Base-by-base conservation (phyloP, 2,113 vertebrate species). In the Elaphurus davidianus region DNA sequence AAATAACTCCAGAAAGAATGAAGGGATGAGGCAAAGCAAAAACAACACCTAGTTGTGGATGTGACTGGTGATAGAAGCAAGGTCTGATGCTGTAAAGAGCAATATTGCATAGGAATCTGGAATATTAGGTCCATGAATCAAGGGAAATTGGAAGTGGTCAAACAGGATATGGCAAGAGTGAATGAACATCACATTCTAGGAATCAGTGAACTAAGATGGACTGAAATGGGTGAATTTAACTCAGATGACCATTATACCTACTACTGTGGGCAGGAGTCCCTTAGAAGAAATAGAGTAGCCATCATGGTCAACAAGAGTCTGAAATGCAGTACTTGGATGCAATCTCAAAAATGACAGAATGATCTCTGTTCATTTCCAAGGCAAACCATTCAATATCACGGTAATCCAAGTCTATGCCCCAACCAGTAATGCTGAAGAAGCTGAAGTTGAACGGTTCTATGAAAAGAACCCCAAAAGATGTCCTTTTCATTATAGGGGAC, bases 361-460 rank as follows among this genome's bases (percentile, higher is more conserved):
- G 64, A 67, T 67, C 33, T 19, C 33, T 21, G 8, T n/a, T 67
- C 2, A 1, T 67, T 67, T 36, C 33, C 64, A n/a, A 67, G 64
- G 33, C 62, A n/a, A 67, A 67, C 64, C 64, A 67, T 67, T 67
- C 33, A 67, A 5, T 19, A 67, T n/a, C 64, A 36, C 2, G 0
- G 16, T 67, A 1, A 36, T n/a, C 3, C 33, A 67, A 19, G 33
- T 1, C 64, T 67, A 10, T 67, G 64, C 16, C 16, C 7, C 0
- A 0, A 19, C 2, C 33, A 36, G 1, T n/a, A 67, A n/a, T 0
- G 30, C 62, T n/a, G 33, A 67, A 67, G 16, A 67, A 67, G 62
- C 62, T 67, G 16, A n/a, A 67, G 33, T n/a, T n/a, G 16, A 67
- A 67, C 0, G 2, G 33, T 67, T 17, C 62, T 64, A 64, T 64